Conservation (phyloP, 2,797 vertebrate species). For the Enteromius unitaeniatus region DNA sequence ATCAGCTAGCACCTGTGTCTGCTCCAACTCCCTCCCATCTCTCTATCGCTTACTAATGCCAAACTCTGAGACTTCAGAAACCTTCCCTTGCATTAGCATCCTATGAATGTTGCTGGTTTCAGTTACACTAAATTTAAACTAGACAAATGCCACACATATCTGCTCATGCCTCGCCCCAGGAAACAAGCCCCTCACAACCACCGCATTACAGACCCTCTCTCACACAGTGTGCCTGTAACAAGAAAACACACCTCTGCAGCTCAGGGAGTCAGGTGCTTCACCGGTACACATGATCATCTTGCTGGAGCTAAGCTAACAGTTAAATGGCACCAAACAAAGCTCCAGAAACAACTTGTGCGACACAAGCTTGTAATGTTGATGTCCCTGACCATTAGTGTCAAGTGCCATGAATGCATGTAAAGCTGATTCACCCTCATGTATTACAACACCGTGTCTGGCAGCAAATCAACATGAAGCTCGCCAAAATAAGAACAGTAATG, state of each 20-base stretch:
- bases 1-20: neutral
- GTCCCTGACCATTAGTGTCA: neutral
- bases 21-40: neutral
- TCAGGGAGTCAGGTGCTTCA: neutral
- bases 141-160: constrained; percentile 86
- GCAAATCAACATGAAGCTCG: constrained; percentile 1
- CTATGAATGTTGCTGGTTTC: constrained; percentile 76
- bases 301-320: constrained; percentile 14
- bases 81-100: constrained; percentile 72
- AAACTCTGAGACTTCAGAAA: constrained; percentile 69
- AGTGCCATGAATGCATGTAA: constrained; percentile 16
- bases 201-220: constrained; percentile 61
- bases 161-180: constrained; percentile 80
- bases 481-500: constrained; percentile 9
- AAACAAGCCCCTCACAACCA: constrained; percentile 78
- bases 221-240: neutral
- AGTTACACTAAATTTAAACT: constrained; percentile 89
- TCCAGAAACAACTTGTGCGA: constrained; percentile 1
- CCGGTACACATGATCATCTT: neutral
- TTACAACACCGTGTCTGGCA: constrained; percentile 8
- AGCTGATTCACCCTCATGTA: constrained; percentile 20
- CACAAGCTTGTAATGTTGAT: neutral
- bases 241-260: constrained; percentile 25
- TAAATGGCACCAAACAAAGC: constrained; percentile 17
- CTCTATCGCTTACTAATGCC: constrained; percentile 22